These are phyloP conservation scores for Ganaspis brasiliensis DNA, from an alignment of 2,888 invertebrate species.

Conservation along the genomic window DNA sequence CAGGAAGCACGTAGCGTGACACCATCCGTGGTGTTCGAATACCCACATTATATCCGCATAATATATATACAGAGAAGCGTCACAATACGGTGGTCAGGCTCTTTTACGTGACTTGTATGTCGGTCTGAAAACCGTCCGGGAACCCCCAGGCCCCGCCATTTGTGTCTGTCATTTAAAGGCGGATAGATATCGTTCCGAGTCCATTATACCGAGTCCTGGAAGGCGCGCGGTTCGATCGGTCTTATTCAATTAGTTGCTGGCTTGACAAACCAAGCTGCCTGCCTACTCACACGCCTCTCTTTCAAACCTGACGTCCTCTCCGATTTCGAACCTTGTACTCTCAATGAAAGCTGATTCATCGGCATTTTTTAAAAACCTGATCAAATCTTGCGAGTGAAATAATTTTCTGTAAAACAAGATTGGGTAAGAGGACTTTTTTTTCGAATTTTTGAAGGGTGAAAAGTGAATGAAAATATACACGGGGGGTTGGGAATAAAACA, in stretches of 20 bases:
- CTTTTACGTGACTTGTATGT: conserved; percentile 74
- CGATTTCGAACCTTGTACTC: too few relatives aligned
- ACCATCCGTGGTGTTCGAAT: conserved; percentile 67
- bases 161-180: neutral
- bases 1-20: conserved; percentile 80
- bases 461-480: conserved; percentile 57
- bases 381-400: too few relatives aligned
- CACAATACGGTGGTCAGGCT: conserved; percentile 74
- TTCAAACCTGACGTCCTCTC: too few relatives aligned
- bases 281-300: conserved; percentile 52
- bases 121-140: conserved; percentile 63
- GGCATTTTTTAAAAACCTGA: too few relatives aligned
- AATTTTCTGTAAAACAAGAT: too few relatives aligned
- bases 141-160: conserved; percentile 8
- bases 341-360: too few relatives aligned
- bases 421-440: too few relatives aligned
- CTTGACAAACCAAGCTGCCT: conserved; percentile 54
- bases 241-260: conserved; percentile 70
- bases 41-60: conserved; percentile 67
- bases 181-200: neutral
- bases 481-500: conserved; percentile 57
- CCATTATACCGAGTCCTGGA: neutral
- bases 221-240: conserved; percentile 64
- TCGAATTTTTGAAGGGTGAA: conserved; percentile 57
- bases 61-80: conserved; percentile 67